Percentiles rank a stretch among this genome's conserved stretches.
phyloP scores from a whole-genome alignment of 92 coral and sea anemone genomes.

The Diadumene lineata region DNA sequence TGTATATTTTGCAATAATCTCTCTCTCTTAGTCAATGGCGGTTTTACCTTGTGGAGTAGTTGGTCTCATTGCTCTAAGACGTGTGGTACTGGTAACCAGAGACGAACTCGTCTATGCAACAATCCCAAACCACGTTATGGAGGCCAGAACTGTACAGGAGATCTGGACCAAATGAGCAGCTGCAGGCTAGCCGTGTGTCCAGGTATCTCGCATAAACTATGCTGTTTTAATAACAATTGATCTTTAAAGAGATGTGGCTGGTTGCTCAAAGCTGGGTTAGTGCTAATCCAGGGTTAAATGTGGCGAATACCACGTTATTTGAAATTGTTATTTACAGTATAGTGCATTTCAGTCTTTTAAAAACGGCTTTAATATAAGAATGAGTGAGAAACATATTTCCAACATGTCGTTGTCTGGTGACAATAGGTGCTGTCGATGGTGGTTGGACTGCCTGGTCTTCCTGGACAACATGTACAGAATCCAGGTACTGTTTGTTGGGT shows the following conservation, averaged over 20 bases:
- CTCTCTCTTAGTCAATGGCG: conserved; percentile 53
- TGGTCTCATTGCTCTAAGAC: conserved; percentile 72
- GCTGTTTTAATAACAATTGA: background rate
- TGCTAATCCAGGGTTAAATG: too few species aligned
- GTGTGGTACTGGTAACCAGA: conserved; percentile 59
- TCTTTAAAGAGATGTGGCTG: too few species aligned
- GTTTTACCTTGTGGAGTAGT: conserved; percentile 66
- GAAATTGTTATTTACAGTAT: too few species aligned
- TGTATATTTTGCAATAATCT: background rate
- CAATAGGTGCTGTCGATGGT: conserved; percentile 81
- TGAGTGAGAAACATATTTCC: too few species aligned
- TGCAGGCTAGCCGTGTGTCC: conserved; percentile 69
- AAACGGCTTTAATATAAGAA: too few species aligned
- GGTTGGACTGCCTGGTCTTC: conserved; percentile 81
- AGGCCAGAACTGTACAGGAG: conserved; percentile 67
- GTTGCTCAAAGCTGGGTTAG: too few species aligned
- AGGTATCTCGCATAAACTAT: conserved; percentile 38
- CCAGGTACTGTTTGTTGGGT: conserved; percentile 71
- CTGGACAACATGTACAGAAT: conserved; percentile 79
- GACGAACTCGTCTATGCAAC: conserved; percentile 50
- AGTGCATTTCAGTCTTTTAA: too few species aligned
- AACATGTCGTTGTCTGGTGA: background rate
- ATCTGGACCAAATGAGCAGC: conserved; percentile 35
- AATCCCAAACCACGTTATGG: conserved; percentile 69
- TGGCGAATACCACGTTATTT: too few species aligned